Percentiles rank a stretch among this genome's conserved stretches.
These are phyloP conservation scores for Argentina silus DNA, from an alignment of 2,797 vertebrate species.

Conservation along the genomic window DNA sequence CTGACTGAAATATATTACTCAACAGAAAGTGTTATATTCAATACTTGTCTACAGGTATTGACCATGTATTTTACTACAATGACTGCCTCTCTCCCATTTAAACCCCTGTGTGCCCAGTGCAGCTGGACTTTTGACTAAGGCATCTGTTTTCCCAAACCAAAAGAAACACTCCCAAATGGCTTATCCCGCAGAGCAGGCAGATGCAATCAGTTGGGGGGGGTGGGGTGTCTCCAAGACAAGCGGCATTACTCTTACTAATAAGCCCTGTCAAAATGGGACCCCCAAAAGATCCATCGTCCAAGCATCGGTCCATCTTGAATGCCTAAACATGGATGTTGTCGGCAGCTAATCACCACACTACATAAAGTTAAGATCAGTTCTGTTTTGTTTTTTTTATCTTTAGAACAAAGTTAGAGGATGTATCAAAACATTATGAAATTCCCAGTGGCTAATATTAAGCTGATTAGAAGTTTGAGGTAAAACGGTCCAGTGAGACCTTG, in stretches of 20 bases:
- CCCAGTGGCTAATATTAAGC: background rate
- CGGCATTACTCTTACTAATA: constrained; percentile 65
- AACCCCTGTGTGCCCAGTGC: background rate
- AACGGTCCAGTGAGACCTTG: background rate
- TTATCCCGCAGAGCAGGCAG: constrained; percentile 46
- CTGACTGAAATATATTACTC: background rate
- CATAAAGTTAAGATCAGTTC: background rate
- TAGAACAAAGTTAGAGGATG: background rate
- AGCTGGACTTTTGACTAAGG: background rate
- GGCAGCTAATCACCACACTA: constrained; percentile 14
- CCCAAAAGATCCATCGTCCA: constrained; percentile 49
- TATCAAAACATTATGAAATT: background rate
- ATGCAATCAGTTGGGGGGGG: constrained; percentile 23
- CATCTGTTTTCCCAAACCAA: constrained; percentile 29
- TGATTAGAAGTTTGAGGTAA: background rate
- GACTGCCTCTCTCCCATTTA: background rate
- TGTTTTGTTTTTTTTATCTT: background rate
- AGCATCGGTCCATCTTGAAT: constrained; percentile 25
- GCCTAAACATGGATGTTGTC: background rate
- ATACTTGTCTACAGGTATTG: background rate
- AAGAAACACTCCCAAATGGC: constrained; percentile 42
- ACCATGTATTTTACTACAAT: background rate
- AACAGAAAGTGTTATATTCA: background rate
- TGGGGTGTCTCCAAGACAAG: constrained; percentile 33
- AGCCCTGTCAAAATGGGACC: constrained; percentile 49